Conservation (phyloP, 2,888 invertebrate genomes). For the Rotaria macrura region DNA sequence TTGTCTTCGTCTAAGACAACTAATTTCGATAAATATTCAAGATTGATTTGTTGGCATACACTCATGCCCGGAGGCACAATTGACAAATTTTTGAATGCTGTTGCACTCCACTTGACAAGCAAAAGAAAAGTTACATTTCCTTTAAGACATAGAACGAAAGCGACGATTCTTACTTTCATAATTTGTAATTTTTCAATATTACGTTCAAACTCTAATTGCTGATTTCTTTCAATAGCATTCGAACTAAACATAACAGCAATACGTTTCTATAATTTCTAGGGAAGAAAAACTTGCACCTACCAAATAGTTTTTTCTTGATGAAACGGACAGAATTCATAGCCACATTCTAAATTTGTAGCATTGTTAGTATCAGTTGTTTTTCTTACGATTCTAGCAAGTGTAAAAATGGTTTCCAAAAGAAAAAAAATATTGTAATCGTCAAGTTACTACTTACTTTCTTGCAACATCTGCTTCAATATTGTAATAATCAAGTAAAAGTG, state of each 20-base stretch:
- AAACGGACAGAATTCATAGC: conserved; percentile 49
- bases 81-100: conserved; percentile 83
- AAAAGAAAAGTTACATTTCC: background rate
- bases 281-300: no score
- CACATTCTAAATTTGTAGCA: conserved; percentile 37
- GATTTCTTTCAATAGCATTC: conserved; percentile 78
- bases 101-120: conserved; percentile 75
- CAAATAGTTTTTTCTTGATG: conserved; percentile 48
- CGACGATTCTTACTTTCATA: conserved; percentile 63
- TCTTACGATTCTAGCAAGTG: conserved; percentile 35
- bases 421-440: conserved; percentile 30
- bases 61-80: conserved; percentile 96
- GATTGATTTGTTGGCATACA: conserved; percentile 93
- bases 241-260: conserved; percentile 55
- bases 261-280: no score
- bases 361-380: conserved; percentile 33
- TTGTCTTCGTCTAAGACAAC: conserved; percentile 58
- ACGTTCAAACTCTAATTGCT: conserved; percentile 82
- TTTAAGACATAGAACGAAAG: no score
- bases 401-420: conserved; percentile 29
- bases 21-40: conserved; percentile 81
- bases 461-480: conserved; percentile 91
- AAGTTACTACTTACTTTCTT: conserved; percentile 51
- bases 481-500: conserved; percentile 95
- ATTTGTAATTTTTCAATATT: conserved; percentile 90